phyloP scores from a whole-genome alignment of 2,888 invertebrate genomes.

The Dilophus febrilis region DNA sequence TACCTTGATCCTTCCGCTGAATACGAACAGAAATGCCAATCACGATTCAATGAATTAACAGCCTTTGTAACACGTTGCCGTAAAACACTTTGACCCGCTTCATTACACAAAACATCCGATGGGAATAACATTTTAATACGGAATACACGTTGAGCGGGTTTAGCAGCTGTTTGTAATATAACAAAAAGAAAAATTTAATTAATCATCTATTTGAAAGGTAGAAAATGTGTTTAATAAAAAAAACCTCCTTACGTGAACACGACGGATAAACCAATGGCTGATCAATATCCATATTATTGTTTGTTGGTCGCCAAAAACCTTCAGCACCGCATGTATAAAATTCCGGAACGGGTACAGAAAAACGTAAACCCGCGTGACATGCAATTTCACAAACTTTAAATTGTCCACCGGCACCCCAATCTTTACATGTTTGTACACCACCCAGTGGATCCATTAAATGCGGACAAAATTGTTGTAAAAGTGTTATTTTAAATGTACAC shows the following conservation, averaged over 20 bases:
- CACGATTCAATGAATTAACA: conserved; percentile 77
- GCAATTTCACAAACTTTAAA: conserved; percentile 86
- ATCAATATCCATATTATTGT: conserved; percentile 42
- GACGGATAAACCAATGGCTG: conserved; percentile 78
- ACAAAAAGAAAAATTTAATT: conserved; percentile 7
- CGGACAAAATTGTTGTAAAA: conserved; percentile 83
- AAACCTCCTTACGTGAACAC: conserved; percentile 55
- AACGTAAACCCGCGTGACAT: conserved; percentile 70
- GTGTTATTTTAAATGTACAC: conserved; percentile 81
- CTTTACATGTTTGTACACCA: conserved; percentile 80
- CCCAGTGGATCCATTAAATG: conserved; percentile 76
- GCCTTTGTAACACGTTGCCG: conserved; percentile 77
- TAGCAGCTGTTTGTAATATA: conserved; percentile 59
- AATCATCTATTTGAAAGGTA: background rate
- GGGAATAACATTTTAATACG: conserved; percentile 89
- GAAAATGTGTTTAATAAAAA: background rate
- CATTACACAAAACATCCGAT: conserved; percentile 88
- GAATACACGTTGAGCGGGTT: conserved; percentile 88
- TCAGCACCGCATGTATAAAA: conserved; percentile 97
- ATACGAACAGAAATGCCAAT: conserved; percentile 94
- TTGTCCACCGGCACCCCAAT: conserved; percentile 92
- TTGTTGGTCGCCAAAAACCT: conserved; percentile 91
- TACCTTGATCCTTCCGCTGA: conserved; percentile 54
- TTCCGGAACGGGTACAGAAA: conserved; percentile 85
- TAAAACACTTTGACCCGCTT: conserved; percentile 83